Evolutionary conservation across 2,888 invertebrate genomes (phyloP).

Genomic region (Escarpia spicata): DNA sequence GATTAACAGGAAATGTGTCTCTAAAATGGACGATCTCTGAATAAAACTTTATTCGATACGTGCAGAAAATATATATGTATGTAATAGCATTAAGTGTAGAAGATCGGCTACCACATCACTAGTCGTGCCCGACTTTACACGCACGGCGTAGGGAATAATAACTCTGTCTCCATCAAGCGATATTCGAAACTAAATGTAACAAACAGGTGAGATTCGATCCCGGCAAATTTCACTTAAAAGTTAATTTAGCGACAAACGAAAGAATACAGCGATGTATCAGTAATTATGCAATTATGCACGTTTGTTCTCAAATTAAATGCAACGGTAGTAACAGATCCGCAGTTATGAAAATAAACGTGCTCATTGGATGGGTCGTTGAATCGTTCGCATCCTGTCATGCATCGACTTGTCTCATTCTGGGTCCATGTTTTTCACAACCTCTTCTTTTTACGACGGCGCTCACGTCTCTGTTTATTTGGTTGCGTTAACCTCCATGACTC

Average conservation of each 20-base stretch:
- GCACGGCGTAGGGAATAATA: not conserved
- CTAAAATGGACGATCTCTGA: too few relatives aligned
- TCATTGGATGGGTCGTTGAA: not conserved
- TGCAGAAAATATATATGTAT: not conserved
- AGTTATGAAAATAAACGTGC: not conserved
- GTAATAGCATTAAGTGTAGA: not conserved
- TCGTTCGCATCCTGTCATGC: not conserved
- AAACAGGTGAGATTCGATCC: not conserved
- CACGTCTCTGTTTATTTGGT: not conserved
- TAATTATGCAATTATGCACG: not conserved
- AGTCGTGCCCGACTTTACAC: not conserved
- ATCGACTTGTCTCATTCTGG: conserved; percentile 4
- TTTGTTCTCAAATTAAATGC: not conserved
- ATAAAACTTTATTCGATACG: not conserved
- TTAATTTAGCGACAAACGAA: not conserved
- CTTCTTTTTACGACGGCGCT: not conserved
- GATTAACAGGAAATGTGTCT: too few relatives aligned
- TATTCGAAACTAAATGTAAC: too few relatives aligned
- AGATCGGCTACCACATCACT: not conserved
- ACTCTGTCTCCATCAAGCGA: not conserved
- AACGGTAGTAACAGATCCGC: not conserved
- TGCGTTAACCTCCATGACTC: not conserved
- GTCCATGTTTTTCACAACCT: not conserved
- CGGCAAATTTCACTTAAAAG: not conserved
- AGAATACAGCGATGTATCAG: not conserved